Evolutionary conservation across 2,797 vertebrate genomes (phyloP), one percentile per base, ranked within the genome.

Genomic region (Craterocephalus amniculus): DNA sequence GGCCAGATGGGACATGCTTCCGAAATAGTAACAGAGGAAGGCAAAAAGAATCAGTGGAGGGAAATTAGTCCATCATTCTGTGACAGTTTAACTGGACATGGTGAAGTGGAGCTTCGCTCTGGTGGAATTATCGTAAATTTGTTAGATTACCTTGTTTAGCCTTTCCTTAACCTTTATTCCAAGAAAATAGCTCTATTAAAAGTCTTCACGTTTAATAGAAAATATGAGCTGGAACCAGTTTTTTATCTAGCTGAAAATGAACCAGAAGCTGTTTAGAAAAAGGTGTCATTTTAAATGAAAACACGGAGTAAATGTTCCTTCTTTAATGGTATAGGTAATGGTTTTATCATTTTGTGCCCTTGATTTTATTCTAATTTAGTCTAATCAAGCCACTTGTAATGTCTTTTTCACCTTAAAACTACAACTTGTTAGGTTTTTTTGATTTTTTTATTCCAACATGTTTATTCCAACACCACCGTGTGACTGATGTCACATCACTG

Each of bases 1-100:
- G 58, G 74, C 92, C 94, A 95, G 93, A 94, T 95, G 93, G 89
- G 93, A 93, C 92, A 73, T 74, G 78, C 68, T 90, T 92, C 86
- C 87, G 89, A 93, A 94, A 93, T 93, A 93, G 92, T 74, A 90
- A 88, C 85, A 58, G 38, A 36, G 59, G 54, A 70, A 48, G 34
- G 32, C 18, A 83, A 64, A 65, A 60, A 52, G 70, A 78, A 80
- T 87, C 72, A 70, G 73, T 61, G 40, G 63, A 70, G 75, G 84
- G 16, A 86, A 87, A 93, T 94, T 86, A 92, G 83, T 90, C 71
- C 49, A 83, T 92, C 88, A 87, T 72, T 69, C 64, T 55, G 67
- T 89, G 89, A 86, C 91, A 89, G 84, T 72, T 89, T 91, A 77
- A 74, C 79, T 70, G 74, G 74, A 89, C 83, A 59, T 75, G 67